Percentiles rank a stretch among this genome's conserved stretches.
These are phyloP conservation scores for Eunapius fragilis DNA, from an alignment of 37 sponge, comb jelly and placozoan species.

Conservation along the genomic window DNA sequence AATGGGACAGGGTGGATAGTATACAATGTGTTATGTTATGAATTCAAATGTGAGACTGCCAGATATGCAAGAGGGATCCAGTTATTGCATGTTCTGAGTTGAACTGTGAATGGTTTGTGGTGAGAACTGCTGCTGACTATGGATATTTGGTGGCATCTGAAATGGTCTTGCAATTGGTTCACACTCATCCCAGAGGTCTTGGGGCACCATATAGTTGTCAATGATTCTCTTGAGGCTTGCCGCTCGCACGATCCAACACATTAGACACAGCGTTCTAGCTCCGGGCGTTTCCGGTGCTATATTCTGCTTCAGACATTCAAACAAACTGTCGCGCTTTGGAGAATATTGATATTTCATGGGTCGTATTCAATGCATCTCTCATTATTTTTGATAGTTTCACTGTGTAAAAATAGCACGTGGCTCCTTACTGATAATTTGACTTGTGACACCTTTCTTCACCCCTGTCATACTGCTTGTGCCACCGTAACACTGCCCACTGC, in stretches of 20 bases:
- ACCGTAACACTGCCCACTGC: conserved; percentile 63
- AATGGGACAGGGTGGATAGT: too few relatives aligned
- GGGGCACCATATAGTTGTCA: conserved; percentile 32
- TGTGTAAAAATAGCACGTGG: conserved; percentile 43
- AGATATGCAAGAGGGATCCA: too few relatives aligned
- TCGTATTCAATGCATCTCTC: conserved; percentile 52
- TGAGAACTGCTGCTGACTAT: too few relatives aligned
- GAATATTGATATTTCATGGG: conserved; percentile 60
- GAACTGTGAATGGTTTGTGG: too few relatives aligned
- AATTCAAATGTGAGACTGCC: too few relatives aligned
- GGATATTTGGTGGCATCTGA: too few relatives aligned
- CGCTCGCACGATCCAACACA: conserved; percentile 48
- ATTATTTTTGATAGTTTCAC: conserved; percentile 30
- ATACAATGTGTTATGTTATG: too few relatives aligned
- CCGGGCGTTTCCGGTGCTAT: conserved; percentile 43
- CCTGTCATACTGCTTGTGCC: conserved; percentile 52
- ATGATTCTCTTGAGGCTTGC: conserved; percentile 36
- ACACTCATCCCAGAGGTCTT: conserved; percentile 39
- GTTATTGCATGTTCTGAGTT: too few relatives aligned
- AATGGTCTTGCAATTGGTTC: neutral
- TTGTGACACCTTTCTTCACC: conserved; percentile 32
- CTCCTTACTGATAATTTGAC: conserved; percentile 40
- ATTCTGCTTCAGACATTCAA: conserved; percentile 15
- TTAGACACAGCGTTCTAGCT: conserved; percentile 52
- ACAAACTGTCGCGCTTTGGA: conserved; percentile 37